Evolutionary conservation across 2,113 vertebrate species (phyloP).

Genomic region (Cyrtonyx montezumae): DNA sequence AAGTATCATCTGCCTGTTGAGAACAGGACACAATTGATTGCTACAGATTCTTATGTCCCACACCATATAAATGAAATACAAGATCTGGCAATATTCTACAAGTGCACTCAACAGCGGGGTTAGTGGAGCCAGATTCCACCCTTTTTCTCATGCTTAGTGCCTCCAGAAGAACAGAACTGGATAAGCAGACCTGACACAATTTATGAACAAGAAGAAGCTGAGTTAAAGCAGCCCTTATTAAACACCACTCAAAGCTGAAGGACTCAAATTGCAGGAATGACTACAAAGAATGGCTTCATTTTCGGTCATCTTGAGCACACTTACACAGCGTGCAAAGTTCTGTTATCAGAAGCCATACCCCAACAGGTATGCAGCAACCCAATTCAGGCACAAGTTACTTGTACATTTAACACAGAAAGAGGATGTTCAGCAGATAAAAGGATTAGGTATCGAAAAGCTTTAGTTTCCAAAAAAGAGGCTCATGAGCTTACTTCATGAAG

Average conservation of each 20-base stretch:
- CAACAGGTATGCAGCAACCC: not conserved
- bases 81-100: not conserved
- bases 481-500: not conserved
- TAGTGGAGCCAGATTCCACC: not conserved
- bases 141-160: fast-evolving
- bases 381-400: not conserved
- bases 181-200: fast-evolving
- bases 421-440: not conserved
- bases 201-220: not conserved
- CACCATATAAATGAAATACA: not conserved
- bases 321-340: not conserved
- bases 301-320: not conserved
- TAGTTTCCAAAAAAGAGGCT: not conserved
- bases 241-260: not conserved
- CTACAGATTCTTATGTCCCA: not conserved
- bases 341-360: not conserved
- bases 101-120: fast-evolving
- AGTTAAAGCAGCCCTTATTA: not conserved
- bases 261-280: not conserved
- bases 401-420: not conserved
- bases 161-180: not conserved
- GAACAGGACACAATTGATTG: not conserved
- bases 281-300: not conserved
- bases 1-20: not conserved
- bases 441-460: not conserved